phyloP scores from a whole-genome alignment of 2,888 invertebrate genomes.

The Clitarchus hookeri region DNA sequence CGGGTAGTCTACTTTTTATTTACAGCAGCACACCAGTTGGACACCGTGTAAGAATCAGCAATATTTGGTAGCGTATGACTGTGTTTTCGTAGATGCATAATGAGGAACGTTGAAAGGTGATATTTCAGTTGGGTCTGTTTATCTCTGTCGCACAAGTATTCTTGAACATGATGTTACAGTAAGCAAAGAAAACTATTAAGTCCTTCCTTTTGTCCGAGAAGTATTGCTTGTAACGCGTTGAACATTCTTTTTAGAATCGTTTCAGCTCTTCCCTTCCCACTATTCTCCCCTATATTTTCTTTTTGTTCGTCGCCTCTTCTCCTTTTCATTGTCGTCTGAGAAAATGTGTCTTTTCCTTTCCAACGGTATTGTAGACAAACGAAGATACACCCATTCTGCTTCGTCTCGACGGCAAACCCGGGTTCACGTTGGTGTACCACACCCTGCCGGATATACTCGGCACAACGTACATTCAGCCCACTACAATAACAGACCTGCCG shows the following conservation, averaged over 20 bases:
- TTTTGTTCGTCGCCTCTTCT: not conserved
- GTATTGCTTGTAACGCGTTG: not conserved
- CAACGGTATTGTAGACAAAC: slow-evolving; percentile 17
- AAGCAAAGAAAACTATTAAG: not conserved
- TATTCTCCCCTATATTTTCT: not conserved
- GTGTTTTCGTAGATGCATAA: too few relatives aligned
- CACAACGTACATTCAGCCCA: not conserved
- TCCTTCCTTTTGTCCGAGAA: not conserved
- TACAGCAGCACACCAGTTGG: too few relatives aligned
- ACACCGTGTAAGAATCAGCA: too few relatives aligned
- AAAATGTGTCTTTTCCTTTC: slow-evolving; percentile 21
- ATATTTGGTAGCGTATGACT: too few relatives aligned
- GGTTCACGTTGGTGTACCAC: slow-evolving; percentile 17
- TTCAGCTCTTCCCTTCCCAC: not conserved
- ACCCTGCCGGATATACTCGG: slow-evolving; percentile 10
- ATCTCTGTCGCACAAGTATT: not conserved
- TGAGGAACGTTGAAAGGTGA: too few relatives aligned
- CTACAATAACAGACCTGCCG: not conserved
- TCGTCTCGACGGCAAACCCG: not conserved
- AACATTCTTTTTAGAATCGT: not conserved
- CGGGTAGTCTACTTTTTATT: too few relatives aligned
- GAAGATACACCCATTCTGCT: slow-evolving; percentile 23
- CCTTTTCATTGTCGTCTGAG: slow-evolving; percentile 15
- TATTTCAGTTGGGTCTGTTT: too few relatives aligned
- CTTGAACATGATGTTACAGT: not conserved